Evolutionary conservation across 1,140 invertebrate genomes (phyloP).

Genomic region (Odontomachus brunneus): DNA sequence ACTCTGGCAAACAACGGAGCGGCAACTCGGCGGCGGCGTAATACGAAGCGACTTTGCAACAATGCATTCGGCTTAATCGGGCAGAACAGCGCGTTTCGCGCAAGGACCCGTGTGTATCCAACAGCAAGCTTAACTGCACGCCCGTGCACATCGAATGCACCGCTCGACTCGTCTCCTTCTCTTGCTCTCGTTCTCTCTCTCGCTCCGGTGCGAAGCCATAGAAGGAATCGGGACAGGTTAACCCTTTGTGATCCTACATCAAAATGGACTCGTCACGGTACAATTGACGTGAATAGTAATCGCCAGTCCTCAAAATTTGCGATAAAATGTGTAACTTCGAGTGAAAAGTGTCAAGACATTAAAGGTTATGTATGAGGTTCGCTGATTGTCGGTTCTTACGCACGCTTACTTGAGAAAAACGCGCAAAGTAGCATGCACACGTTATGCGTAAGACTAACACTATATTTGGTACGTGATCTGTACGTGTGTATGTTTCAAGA

Average conservation of each 20-base stretch:
- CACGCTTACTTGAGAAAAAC: too few species aligned
- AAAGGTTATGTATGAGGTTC: background rate
- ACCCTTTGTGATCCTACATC: background rate
- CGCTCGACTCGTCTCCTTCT: background rate
- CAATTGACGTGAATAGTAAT: background rate
- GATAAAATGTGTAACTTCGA: background rate
- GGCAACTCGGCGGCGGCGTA: slow-evolving; percentile 13
- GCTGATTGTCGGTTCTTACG: background rate
- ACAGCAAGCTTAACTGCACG: slow-evolving; percentile 28
- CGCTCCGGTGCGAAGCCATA: background rate
- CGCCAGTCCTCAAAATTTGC: background rate
- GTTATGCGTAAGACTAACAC: too few species aligned
- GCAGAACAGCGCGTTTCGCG: slow-evolving; percentile 50
- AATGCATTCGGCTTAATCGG: slow-evolving; percentile 65
- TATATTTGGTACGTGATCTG: too few species aligned
- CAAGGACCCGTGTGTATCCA: slow-evolving; percentile 9
- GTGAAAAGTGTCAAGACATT: background rate
- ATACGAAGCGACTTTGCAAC: slow-evolving; percentile 52
- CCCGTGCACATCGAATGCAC: slow-evolving; percentile 40
- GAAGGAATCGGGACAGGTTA: background rate
- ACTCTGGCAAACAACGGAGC: slow-evolving; percentile 55
- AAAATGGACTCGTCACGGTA: slow-evolving; percentile 9
- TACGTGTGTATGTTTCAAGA: too few species aligned
- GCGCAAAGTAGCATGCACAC: too few species aligned
- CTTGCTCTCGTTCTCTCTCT: slow-evolving; percentile 3